phyloP scores from a whole-genome alignment of 1,140 invertebrate genomes.

The Mercenaria mercenaria region DNA sequence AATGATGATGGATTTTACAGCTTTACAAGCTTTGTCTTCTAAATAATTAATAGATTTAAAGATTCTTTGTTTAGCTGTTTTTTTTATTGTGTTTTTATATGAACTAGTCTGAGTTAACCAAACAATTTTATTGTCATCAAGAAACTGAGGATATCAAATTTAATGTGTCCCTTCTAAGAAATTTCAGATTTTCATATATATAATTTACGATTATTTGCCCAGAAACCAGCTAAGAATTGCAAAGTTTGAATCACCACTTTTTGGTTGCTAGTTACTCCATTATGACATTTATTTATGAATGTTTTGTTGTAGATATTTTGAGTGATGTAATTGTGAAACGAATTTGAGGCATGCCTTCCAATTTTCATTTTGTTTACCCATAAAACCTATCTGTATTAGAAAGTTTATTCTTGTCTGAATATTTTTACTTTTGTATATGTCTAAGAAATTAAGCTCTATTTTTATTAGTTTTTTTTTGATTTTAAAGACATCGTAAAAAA shows the following conservation, averaged over 20 bases:
- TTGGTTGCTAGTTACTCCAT: slow-evolving; percentile 30
- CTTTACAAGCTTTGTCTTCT: no score
- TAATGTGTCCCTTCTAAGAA: slow-evolving; percentile 45
- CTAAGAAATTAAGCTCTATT: background rate
- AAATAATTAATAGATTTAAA: no score
- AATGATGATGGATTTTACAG: no score
- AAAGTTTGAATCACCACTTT: slow-evolving; percentile 10
- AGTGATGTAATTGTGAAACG: slow-evolving; percentile 29
- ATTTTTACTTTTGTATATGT: background rate
- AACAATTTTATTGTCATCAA: background rate
- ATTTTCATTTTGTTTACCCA: slow-evolving; percentile 3
- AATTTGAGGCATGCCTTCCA: background rate
- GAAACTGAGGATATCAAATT: background rate
- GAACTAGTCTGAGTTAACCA: no score
- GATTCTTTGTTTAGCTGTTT: no score
- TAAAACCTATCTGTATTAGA: slow-evolving; percentile 42
- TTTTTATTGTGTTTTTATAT: no score
- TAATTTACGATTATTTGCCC: slow-evolving; percentile 38
- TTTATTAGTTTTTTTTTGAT: no score
- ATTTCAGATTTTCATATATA: slow-evolving; percentile 42
- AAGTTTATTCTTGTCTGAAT: background rate
- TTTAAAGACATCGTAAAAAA: no score
- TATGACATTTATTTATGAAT: slow-evolving; percentile 33
- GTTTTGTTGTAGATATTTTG: slow-evolving; percentile 31
- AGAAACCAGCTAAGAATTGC: background rate